Evolutionary conservation across 2,888 invertebrate species (phyloP).

Genomic region (Torymus aiolomorphi): DNA sequence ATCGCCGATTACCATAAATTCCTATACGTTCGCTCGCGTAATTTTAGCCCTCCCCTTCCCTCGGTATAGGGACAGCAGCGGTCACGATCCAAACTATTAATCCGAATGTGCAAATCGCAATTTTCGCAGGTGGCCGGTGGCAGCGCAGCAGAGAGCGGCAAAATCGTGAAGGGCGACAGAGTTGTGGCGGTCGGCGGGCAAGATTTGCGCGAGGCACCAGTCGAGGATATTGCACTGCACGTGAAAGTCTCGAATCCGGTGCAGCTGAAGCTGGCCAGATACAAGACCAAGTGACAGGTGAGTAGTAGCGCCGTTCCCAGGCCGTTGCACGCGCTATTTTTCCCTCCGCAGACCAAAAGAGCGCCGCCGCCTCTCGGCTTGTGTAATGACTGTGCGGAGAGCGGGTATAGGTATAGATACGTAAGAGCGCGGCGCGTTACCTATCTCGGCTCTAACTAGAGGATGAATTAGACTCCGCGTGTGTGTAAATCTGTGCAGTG

Average conservation of each 20-base stretch:
- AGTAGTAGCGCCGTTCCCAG: conserved; percentile 26
- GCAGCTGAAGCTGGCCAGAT: conserved; percentile 89
- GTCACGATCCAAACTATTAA: too few relatives aligned
- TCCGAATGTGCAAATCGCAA: neutral
- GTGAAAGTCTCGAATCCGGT: conserved; percentile 91
- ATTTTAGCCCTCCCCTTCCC: too few relatives aligned
- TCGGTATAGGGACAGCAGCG: too few relatives aligned
- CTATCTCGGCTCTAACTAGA: too few relatives aligned
- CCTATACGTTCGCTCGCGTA: too few relatives aligned
- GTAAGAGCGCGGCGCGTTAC: too few relatives aligned
- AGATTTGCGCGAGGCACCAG: conserved; percentile 84
- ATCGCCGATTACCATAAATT: too few relatives aligned
- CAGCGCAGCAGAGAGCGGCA: conserved; percentile 90
- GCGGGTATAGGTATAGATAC: too few relatives aligned
- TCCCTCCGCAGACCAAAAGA: neutral
- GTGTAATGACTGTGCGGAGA: too few relatives aligned
- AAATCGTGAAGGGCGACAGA: conserved; percentile 94
- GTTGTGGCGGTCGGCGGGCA: conserved; percentile 92
- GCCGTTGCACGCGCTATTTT: too few relatives aligned
- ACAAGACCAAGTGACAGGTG: conserved; percentile 81
- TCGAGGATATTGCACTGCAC: conserved; percentile 91
- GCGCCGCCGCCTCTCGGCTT: neutral
- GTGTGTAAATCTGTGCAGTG: too few relatives aligned
- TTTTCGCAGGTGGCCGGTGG: conserved; percentile 87
- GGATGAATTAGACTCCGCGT: too few relatives aligned